A percentile compares a stretch with the other conserved stretches of the same genome.
These are phyloP conservation scores for Lasius platythorax DNA, from an alignment of 2,888 invertebrate genomes.

Conservation along the genomic window DNA sequence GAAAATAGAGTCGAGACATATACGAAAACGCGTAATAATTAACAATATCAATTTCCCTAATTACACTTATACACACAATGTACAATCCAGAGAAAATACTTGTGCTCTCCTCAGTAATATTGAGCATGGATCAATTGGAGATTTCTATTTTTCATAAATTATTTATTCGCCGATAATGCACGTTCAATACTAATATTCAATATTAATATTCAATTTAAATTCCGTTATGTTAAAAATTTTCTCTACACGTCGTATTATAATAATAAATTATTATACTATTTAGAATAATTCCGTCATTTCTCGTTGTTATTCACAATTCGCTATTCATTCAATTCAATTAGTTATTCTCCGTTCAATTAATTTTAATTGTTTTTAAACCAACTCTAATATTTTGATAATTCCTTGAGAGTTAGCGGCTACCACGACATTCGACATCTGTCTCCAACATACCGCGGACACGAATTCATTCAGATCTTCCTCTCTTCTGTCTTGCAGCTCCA, in stretches of 20 bases:
- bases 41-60: constrained; percentile 50
- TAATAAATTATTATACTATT: constrained; percentile 63
- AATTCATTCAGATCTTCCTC: constrained; percentile 97
- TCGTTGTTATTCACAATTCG: constrained; percentile 62
- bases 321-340: neutral
- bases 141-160: constrained; percentile 33
- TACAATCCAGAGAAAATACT: constrained; percentile 57
- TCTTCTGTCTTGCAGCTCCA: constrained; percentile 90
- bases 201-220: constrained; percentile 52
- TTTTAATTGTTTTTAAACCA: constrained; percentile 87
- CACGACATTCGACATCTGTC: constrained; percentile 93
- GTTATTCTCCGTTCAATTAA: neutral
- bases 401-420: constrained; percentile 98
- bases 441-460: constrained; percentile 98
- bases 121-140: constrained; percentile 50
- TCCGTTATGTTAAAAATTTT: constrained; percentile 49
- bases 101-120: constrained; percentile 57
- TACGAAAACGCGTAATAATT: constrained; percentile 54
- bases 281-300: constrained; percentile 67
- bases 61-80: constrained; percentile 44
- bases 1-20: constrained; percentile 46
- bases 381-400: constrained; percentile 94
- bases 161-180: constrained; percentile 50
- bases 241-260: constrained; percentile 17
- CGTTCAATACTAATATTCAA: neutral